Evolutionary conservation across 1,140 invertebrate genomes (phyloP), one percentile per base, ranked within the genome.

Genomic region (Hylyphantes graminicola): DNA sequence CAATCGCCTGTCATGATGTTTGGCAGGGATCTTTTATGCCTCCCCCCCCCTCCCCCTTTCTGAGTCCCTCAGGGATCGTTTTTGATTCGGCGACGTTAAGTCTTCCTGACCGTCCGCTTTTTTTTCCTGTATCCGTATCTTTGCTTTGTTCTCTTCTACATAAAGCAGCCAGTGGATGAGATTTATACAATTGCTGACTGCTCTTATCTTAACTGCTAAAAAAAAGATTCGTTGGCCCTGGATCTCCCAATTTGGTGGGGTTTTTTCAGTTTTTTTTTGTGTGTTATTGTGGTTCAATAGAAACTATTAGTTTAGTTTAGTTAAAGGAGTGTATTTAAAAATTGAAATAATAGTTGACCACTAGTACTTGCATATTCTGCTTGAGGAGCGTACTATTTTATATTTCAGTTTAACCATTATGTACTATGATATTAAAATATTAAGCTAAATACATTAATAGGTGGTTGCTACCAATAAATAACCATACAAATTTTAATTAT

Each of bases 131-230:
- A 35, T 35, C 35, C 57, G 59, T 19, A 63, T 70, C 75, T 61
- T 17, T 77, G 17, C 48, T 76, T 70, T 70, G 19, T 17, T 76
- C 50, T 51, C 53, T 17, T 59, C 67, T 35, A 17, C 68, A 82
- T 82, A 75, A 75, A 82, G 61, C 67, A 64, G 59, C 64, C 17
- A 50, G 70, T 15, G 17, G 50, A 59, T 35, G 80, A 82, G 68
- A 82, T 82, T 74, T 82, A 82, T 82, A 74, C 68, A 74, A 82
- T 72, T 82, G 80, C 80, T 82, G 80, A 82, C 80, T 82, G 80
- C 70, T 82, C 80, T 82, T 74, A 74, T 74, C 80, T 74, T 81
- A 78, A 65, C 67, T 35, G 67, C 61, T 55, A 54, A 73, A 72
- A 72, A 68, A 35, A 35, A 35, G 35, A 35, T 35, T 13, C 68